Conservation (phyloP, 1,140 invertebrate genomes). For the Meloidogyne hapla region DNA sequence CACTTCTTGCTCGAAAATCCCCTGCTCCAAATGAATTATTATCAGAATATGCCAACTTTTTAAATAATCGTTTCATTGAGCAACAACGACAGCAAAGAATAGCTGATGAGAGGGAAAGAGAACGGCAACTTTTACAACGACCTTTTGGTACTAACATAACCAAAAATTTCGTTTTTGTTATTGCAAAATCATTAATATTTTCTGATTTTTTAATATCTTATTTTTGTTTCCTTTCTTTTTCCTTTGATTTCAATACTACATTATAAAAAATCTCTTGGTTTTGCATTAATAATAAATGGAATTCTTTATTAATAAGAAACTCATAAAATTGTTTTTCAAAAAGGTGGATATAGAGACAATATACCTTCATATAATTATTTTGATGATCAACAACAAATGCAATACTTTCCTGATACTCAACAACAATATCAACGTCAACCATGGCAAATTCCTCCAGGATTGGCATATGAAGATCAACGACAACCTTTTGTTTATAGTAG, state of each 20-base stretch:
- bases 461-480: background rate
- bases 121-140: background rate
- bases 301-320: background rate
- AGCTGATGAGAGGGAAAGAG: background rate
- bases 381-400: background rate
- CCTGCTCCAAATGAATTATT: slow-evolving; percentile 21
- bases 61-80: slow-evolving; percentile 58
- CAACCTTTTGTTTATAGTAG: slow-evolving; percentile 48
- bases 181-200: background rate
- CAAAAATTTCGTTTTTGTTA: background rate
- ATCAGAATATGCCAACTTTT: slow-evolving; percentile 60
- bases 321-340: background rate
- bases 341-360: background rate
- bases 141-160: background rate
- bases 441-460: background rate
- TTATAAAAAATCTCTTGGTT: background rate
- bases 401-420: background rate
- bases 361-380: background rate
- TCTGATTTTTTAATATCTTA: too few relatives aligned
- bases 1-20: background rate
- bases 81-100: slow-evolving; percentile 18
- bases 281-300: background rate
- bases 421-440: slow-evolving; percentile 18
- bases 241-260: too few relatives aligned
- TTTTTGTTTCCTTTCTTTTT: too few relatives aligned